These are phyloP conservation scores for Synanthedon tipuliformis DNA, from an alignment of 2,888 invertebrate genomes.

Conservation along the genomic window DNA sequence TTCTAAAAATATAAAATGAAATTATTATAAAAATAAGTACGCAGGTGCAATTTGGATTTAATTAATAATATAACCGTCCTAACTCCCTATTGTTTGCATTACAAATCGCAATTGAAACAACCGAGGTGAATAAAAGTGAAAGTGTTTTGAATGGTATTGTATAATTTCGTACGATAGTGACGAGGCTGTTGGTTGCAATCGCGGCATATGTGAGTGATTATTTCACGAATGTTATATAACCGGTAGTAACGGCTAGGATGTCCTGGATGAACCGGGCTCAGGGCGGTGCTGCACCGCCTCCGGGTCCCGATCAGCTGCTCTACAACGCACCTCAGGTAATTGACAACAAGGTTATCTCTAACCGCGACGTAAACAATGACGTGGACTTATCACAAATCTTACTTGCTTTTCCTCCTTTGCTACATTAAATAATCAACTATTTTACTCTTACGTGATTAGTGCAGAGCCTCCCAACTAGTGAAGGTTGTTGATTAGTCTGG, in stretches of 20 bases:
- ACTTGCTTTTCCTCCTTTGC: neutral
- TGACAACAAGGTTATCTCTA: slow-evolving; percentile 25
- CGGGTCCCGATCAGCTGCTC: slow-evolving; percentile 32
- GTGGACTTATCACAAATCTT: slow-evolving; percentile 30
- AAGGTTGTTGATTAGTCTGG: too few relatives aligned
- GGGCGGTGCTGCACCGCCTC: slow-evolving; percentile 31
- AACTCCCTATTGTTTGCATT: neutral
- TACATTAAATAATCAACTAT: too few relatives aligned
- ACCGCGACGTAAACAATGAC: slow-evolving; percentile 55
- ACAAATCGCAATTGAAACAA: slow-evolving; percentile 7
- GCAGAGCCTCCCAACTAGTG: too few relatives aligned
- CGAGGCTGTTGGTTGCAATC: slow-evolving; percentile 37
- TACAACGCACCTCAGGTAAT: slow-evolving; percentile 50
- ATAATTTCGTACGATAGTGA: slow-evolving; percentile 45
- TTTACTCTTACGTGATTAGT: too few relatives aligned
- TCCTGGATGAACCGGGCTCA: slow-evolving; percentile 61
- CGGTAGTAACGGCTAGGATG: slow-evolving; percentile 42
- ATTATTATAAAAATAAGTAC: slow-evolving; percentile 4
- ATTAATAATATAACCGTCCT: neutral
- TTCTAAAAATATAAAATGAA: slow-evolving; percentile 37
- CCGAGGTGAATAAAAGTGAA: slow-evolving; percentile 33
- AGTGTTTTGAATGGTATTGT: slow-evolving; percentile 35
- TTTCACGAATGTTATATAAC: slow-evolving; percentile 63
- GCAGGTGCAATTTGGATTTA: neutral
- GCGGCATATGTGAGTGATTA: slow-evolving; percentile 48